Conservation (phyloP, 2,888 invertebrate genomes). For the Gastracanthus pulcherrimus region DNA sequence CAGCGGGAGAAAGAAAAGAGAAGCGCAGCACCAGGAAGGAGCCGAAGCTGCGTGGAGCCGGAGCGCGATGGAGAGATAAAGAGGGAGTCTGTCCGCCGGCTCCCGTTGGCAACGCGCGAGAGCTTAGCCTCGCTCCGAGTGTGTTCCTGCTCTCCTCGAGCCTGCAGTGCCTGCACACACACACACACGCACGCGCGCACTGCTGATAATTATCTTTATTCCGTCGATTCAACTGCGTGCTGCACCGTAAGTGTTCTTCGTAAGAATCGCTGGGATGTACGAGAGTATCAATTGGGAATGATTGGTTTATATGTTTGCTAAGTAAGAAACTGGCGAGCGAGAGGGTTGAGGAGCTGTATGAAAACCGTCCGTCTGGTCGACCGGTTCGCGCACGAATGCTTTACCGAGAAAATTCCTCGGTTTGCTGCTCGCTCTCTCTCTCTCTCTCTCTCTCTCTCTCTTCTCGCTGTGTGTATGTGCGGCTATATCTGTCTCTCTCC, state of each 20-base stretch:
- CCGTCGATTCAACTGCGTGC: no score
- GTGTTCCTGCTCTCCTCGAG: neutral
- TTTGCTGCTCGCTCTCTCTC: neutral
- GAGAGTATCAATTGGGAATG: no score
- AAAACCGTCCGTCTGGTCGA: constrained; percentile 40
- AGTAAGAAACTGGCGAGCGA: neutral
- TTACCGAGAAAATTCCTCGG: constrained; percentile 28
- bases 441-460: neutral
- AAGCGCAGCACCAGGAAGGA: neutral
- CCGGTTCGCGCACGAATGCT: constrained; percentile 56
- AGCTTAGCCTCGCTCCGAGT: no score
- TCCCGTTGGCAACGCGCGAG: neutral
- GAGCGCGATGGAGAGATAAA: neutral
- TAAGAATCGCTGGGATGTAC: no score
- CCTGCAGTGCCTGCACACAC: no score
- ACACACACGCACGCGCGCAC: no score
- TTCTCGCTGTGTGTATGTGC: neutral
- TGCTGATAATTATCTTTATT: no score
- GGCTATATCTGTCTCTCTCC: constrained; percentile 21
- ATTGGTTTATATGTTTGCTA: no score
- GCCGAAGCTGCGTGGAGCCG: neutral
- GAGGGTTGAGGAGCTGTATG: neutral
- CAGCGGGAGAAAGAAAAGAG: neutral
- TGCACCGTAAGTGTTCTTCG: no score
- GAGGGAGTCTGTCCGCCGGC: neutral